These are phyloP conservation scores for Heliothis peltigera DNA, from an alignment of 2,888 invertebrate species.

Conservation along the genomic window DNA sequence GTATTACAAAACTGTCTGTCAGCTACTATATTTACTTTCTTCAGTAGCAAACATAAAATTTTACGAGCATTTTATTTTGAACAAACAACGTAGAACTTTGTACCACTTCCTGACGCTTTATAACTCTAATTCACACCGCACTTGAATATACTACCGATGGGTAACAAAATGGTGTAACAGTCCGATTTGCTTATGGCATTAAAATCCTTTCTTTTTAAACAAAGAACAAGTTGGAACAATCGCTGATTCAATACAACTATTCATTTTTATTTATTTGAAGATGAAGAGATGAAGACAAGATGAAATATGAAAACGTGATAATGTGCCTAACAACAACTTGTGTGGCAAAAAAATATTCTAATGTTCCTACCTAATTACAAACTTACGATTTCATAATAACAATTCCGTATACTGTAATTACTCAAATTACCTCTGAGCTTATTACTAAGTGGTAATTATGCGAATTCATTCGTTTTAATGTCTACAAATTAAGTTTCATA, in stretches of 20 bases:
- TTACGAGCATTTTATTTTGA: conserved; percentile 48
- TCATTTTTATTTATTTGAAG: too few relatives aligned
- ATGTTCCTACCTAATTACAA: conserved; percentile 38
- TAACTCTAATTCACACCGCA: conserved; percentile 49
- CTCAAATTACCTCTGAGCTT: conserved; percentile 52
- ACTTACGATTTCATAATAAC: conserved; percentile 37
- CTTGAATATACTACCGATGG: conserved; percentile 24
- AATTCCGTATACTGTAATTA: conserved; percentile 37
- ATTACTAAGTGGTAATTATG: conserved; percentile 43
- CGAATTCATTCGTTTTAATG: conserved; percentile 46
- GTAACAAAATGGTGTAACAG: conserved; percentile 8
- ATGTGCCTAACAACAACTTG: conserved; percentile 10
- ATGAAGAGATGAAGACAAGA: too few relatives aligned
- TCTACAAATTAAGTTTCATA: conserved; percentile 36
- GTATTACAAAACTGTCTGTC: conserved; percentile 26
- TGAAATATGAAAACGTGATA: not conserved
- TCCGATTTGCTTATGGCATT: not conserved
- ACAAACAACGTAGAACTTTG: conserved; percentile 37
- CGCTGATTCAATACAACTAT: not conserved
- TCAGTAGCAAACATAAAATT: conserved; percentile 37
- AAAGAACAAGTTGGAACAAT: not conserved
- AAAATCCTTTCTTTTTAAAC: not conserved
- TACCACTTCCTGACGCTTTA: conserved; percentile 47
- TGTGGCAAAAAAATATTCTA: conserved; percentile 26
- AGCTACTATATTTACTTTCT: conserved; percentile 37